Percentiles rank a stretch among this genome's conserved stretches.
phyloP scores from a whole-genome alignment of 2,113 vertebrate genomes.

The Lophius piscatorius region DNA sequence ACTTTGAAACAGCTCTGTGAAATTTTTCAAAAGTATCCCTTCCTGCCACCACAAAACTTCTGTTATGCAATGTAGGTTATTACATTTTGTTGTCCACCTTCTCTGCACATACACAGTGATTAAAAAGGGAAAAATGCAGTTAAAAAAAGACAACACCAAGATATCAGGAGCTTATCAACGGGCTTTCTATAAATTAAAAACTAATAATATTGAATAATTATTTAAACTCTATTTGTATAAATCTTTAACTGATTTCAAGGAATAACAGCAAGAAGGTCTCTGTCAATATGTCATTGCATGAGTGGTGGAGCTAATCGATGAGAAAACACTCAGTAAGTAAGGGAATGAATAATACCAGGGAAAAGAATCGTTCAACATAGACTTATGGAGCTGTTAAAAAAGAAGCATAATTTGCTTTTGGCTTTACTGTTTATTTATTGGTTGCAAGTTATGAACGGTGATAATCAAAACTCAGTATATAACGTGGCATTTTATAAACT shows the following conservation, averaged over 20 bases:
- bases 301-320: slow-evolving; percentile 16
- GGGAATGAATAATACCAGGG: not conserved
- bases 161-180: no score
- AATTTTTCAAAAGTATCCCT: no score
- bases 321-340: slow-evolving; percentile 15
- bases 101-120: no score
- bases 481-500: not conserved
- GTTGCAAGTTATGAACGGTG: slow-evolving; percentile 2
- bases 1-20: no score
- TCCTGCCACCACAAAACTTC: no score
- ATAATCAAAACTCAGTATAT: no score
- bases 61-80: no score
- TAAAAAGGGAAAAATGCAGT: no score
- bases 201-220: not conserved
- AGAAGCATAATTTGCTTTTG: slow-evolving; percentile 28
- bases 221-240: not conserved
- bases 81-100: no score
- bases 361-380: not conserved
- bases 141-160: no score
- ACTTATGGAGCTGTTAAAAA: no score
- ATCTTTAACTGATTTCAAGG: not conserved
- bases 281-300: slow-evolving; percentile 4
- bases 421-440: slow-evolving; percentile 27
- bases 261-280: not conserved
- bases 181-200: not conserved